phyloP scores from a whole-genome alignment of 2,797 vertebrate genomes.

The Masticophis lateralis region DNA sequence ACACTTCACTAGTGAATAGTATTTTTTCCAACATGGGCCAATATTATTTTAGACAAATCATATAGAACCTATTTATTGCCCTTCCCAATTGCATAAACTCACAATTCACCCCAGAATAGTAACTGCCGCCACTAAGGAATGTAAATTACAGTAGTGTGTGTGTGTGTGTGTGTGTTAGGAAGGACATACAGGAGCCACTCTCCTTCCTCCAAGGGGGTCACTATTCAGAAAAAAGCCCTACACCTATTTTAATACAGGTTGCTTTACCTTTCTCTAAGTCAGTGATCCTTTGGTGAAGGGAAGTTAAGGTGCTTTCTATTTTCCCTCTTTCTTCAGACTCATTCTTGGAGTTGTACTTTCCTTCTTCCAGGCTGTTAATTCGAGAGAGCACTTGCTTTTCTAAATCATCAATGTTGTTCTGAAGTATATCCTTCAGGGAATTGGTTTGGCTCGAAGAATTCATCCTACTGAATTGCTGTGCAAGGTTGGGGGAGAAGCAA shows the following conservation, averaged over 20 bases:
- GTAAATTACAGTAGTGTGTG: background rate
- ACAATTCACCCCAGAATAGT: too few relatives aligned
- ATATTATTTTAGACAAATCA: background rate
- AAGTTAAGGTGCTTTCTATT: conserved; percentile 91
- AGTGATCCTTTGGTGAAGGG: conserved; percentile 92
- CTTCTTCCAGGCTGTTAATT: conserved; percentile 91
- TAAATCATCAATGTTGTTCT: conserved; percentile 95
- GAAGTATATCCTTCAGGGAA: conserved; percentile 92
- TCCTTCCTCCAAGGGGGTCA: background rate
- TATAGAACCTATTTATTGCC: background rate
- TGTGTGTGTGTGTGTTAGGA: background rate
- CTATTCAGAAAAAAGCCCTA: background rate
- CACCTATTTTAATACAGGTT: background rate
- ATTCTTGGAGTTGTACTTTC: conserved; percentile 80
- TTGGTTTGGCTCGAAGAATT: conserved; percentile 86
- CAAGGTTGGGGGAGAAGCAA: conserved; percentile 41
- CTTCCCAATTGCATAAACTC: background rate
- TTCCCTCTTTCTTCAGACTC: conserved; percentile 87
- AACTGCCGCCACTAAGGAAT: background rate
- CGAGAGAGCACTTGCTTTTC: conserved; percentile 94
- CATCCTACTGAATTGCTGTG: conserved; percentile 90
- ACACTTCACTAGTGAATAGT: background rate
- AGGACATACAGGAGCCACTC: background rate
- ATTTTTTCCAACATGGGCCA: background rate
- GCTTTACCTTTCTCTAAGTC: conserved; percentile 93